phyloP scores from a whole-genome alignment of 2,888 invertebrate species.

The Drosophila trichaetosa region DNA sequence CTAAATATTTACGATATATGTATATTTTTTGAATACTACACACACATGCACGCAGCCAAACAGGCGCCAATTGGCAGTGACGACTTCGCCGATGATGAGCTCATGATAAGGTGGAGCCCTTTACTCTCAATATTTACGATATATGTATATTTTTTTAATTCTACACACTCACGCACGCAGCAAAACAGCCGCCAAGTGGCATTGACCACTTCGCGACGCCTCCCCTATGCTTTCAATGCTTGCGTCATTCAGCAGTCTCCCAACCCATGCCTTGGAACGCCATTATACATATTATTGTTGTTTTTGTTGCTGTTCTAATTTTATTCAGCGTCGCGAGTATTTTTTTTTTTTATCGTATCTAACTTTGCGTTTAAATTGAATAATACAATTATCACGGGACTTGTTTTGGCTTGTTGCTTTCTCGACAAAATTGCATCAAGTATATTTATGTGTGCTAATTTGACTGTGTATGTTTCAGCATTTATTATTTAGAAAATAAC shows the following conservation, averaged over 20 bases:
- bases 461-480: slow-evolving; percentile 3
- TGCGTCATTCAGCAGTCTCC: slow-evolving; percentile 39
- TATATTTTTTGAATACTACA: slow-evolving; percentile 20
- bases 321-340: slow-evolving; percentile 34
- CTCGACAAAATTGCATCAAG: slow-evolving; percentile 15
- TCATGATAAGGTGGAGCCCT: slow-evolving; percentile 51
- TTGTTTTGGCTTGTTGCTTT: slow-evolving; percentile 5
- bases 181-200: slow-evolving; percentile 18
- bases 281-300: slow-evolving; percentile 26
- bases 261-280: slow-evolving; percentile 31
- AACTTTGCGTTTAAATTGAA: slow-evolving; percentile 14
- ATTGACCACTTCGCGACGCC: slow-evolving; percentile 42
- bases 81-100: slow-evolving; percentile 50
- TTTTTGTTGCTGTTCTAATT: slow-evolving; percentile 49
- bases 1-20: slow-evolving; percentile 16
- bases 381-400: slow-evolving; percentile 43
- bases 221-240: slow-evolving; percentile 38
- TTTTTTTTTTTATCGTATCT: slow-evolving; percentile 10
- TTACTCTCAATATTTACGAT: slow-evolving; percentile 26
- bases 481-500: slow-evolving; percentile 18
- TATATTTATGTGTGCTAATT: not conserved
- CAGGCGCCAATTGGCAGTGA: slow-evolving; percentile 25
- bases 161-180: slow-evolving; percentile 11
- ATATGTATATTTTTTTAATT: slow-evolving; percentile 16
- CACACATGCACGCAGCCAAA: slow-evolving; percentile 12